phyloP scores from a whole-genome alignment of 2,888 invertebrate species.

The Chrysolina haemoptera region DNA sequence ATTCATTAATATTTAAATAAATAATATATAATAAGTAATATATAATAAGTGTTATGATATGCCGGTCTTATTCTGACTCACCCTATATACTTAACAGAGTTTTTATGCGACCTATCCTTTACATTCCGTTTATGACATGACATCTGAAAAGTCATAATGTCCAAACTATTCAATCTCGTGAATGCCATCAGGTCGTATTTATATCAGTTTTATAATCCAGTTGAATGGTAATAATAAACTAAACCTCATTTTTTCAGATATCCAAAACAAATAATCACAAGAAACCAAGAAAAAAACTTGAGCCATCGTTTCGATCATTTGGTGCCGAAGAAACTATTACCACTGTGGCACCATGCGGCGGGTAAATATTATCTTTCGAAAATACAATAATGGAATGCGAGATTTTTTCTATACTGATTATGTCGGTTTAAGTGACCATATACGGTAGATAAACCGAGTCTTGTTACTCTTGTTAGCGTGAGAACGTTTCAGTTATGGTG shows the following conservation, averaged over 20 bases:
- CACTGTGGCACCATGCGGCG: slow-evolving; percentile 39
- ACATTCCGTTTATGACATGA: not conserved
- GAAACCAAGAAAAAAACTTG: slow-evolving; percentile 18
- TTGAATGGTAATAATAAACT: not conserved
- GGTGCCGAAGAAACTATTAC: slow-evolving; percentile 33
- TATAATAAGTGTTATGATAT: no score
- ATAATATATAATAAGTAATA: no score
- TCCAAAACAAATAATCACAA: slow-evolving; percentile 12
- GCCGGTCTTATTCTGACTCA: no score
- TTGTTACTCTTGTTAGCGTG: not conserved
- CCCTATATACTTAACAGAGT: no score
- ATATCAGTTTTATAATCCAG: no score
- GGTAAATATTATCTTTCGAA: slow-evolving; percentile 26
- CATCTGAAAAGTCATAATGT: not conserved
- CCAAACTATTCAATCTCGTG: not conserved
- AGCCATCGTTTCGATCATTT: slow-evolving; percentile 30
- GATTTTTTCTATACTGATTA: not conserved
- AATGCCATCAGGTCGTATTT: not conserved
- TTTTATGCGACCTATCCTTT: no score
- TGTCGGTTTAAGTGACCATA: slow-evolving; percentile 1
- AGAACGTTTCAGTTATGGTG: not conserved
- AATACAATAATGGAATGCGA: not conserved
- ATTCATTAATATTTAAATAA: no score
- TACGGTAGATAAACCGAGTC: not conserved
- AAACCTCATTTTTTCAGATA: not conserved